Conservation (phyloP, 2,888 invertebrate species). For the Tuberolachnus salignus region DNA sequence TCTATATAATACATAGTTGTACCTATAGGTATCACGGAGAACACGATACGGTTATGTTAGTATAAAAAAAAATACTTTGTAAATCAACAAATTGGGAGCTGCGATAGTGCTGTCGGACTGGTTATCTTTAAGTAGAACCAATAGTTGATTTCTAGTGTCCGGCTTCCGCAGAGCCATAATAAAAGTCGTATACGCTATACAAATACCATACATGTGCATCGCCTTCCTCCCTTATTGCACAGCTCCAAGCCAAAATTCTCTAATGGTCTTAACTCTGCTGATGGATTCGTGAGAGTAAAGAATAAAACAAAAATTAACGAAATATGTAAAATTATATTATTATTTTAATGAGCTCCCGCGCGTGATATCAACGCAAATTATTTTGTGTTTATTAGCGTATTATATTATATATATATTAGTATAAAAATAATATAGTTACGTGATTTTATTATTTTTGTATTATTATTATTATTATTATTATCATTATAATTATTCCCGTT, state of each 20-base stretch:
- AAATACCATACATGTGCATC: not conserved
- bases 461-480: slow-evolving; percentile 28
- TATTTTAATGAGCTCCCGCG: not conserved
- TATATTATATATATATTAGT: not conserved
- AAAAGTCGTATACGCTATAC: not conserved
- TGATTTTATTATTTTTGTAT: too few species aligned
- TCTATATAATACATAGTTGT: not conserved
- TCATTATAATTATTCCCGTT: slow-evolving; percentile 33
- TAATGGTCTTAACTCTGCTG: not conserved
- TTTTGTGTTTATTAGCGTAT: slow-evolving; percentile 7
- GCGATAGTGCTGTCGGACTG: not conserved
- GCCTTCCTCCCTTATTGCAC: not conserved
- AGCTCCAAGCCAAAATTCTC: not conserved
- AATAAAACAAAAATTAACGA: not conserved
- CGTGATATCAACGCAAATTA: not conserved
- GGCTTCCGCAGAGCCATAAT: slow-evolving; percentile 14
- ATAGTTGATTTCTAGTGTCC: slow-evolving; percentile 23
- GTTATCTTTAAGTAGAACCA: slow-evolving; percentile 14
- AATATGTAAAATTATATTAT: not conserved
- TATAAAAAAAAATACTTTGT: not conserved
- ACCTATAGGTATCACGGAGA: too few species aligned
- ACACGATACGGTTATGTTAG: not conserved
- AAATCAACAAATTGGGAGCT: not conserved
- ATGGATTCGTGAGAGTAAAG: not conserved
- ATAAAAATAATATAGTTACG: not conserved